Evolutionary conservation across 2,797 vertebrate species (phyloP), one percentile per base, ranked within the genome.

Genomic region (Vipera ursinii): DNA sequence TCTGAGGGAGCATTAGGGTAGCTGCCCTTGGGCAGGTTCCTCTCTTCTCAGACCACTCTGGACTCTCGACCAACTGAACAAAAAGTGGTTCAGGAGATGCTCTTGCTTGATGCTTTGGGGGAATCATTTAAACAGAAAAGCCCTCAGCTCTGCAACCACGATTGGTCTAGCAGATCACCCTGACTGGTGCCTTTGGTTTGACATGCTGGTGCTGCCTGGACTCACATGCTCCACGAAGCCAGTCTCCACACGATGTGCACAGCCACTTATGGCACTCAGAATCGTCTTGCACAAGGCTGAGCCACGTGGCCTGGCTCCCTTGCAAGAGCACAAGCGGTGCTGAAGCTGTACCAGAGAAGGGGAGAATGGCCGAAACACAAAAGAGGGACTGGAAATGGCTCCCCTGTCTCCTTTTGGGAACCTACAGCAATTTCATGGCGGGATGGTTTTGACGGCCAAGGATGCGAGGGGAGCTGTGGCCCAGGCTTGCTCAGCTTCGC

Each of bases 141-240:
- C 26, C 56, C 57, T 44, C n/a, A 7, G 32, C 2, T 0, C 12
- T 44, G 2, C 57, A 3, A 17, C 12, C 22, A 6, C 1, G 0
- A 24, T 59, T 59, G 86, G 55, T 6, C 55, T 32, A 13, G 86
- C 86, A 38, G 32, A 24, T 48, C 38, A 24, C 20, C 8, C 1
- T 48, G 73, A 48, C 22, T 0, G 44, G 10, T 10, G 73, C 38
- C 73, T 48, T 82, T 48, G 73, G 73, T 10, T 44, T 78, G 73
- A 78, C 32, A 20, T 10, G 73, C 17, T 22, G 7, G 38, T 24
- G 38, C 73, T 48, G 20, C 38, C 73, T 48, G 38, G 73, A 44
- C 20, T 82, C 20, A 10, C 73, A 0, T 24, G 22, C 4, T 24
- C 38, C 73, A 12, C 2, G 0, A 24, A 82, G 44, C 17, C 69